Evolutionary conservation across 1,140 invertebrate genomes (phyloP).

Genomic region (Physella acuta): DNA sequence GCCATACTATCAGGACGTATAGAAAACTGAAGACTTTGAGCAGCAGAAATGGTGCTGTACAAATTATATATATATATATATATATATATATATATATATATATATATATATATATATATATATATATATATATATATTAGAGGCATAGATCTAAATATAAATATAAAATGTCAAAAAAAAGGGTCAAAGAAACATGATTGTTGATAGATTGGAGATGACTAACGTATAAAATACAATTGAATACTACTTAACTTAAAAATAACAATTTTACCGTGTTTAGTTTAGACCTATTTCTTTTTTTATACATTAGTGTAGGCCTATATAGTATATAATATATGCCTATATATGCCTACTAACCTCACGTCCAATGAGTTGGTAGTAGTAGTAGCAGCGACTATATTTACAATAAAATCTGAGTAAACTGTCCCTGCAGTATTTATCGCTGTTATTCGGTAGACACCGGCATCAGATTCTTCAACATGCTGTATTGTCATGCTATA

Average conservation of each 20-base stretch:
- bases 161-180: neutral
- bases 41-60: neutral
- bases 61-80: neutral
- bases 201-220: too few species aligned
- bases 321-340: too few species aligned
- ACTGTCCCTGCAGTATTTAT: constrained; percentile 43
- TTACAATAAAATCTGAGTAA: constrained; percentile 37
- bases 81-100: neutral
- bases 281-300: neutral
- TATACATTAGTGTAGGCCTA: neutral
- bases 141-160: neutral
- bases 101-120: neutral
- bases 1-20: constrained; percentile 29
- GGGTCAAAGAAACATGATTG: neutral
- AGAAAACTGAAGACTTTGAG: constrained; percentile 31
- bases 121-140: neutral
- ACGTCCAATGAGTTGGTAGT: neutral
- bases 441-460: constrained; percentile 48
- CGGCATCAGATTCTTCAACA: constrained; percentile 36
- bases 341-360: neutral
- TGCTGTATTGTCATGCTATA: constrained; percentile 45
- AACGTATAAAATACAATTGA: neutral
- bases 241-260: neutral
- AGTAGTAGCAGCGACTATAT: constrained; percentile 23
- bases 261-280: neutral